Percentiles rank a stretch among this genome's conserved stretches.
Conservation (phyloP, 2,113 vertebrate species). For the Thunnus maccoyii region DNA sequence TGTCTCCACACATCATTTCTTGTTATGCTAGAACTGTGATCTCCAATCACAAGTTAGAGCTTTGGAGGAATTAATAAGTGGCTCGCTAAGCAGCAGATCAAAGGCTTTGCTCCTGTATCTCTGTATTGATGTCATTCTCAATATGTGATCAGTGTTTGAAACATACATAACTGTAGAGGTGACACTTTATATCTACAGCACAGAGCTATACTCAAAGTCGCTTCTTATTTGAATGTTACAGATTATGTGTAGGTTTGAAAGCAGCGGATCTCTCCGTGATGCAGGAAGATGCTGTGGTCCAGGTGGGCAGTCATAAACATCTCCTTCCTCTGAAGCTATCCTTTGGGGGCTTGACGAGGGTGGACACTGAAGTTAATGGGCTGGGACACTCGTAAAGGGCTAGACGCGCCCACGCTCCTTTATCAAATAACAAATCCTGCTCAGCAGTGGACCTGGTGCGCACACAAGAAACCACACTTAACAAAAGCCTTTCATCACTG, state of each 20-base stretch:
- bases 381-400: conserved; percentile 26
- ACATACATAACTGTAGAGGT: too few species aligned
- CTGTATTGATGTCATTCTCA: not conserved
- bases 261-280: not conserved
- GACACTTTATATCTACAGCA: too few species aligned
- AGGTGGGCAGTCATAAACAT: conserved; percentile 12
- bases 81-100: not conserved
- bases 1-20: too few species aligned
- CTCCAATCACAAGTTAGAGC: too few species aligned
- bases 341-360: not conserved
- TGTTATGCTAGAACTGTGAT: too few species aligned
- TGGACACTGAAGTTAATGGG: conserved; percentile 54
- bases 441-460: conserved; percentile 7
- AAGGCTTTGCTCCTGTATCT: not conserved
- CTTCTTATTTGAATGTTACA: too few species aligned
- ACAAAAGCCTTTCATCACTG: conserved; percentile 1
- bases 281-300: not conserved
- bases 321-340: not conserved
- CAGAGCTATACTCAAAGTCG: too few species aligned
- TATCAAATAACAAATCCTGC: conserved; percentile 30
- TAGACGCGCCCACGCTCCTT: conserved; percentile 23
- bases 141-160: not conserved
- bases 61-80: not conserved
- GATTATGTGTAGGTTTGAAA: not conserved
- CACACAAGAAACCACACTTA: conserved; percentile 3